phyloP scores from a whole-genome alignment of 2,888 invertebrate species.

The Trachelus tabidus region DNA sequence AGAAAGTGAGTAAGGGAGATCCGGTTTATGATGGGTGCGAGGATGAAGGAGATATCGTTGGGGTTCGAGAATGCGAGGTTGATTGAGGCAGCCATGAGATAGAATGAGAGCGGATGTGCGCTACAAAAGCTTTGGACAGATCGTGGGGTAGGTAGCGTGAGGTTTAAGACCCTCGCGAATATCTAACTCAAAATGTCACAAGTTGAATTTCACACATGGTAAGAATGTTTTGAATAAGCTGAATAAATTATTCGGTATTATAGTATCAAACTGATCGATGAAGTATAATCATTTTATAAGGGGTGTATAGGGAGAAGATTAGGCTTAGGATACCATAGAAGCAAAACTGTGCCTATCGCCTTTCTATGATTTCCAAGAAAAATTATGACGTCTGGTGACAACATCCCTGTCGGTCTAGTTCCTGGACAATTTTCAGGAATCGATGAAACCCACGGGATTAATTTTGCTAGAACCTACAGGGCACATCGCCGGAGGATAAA shows the following conservation, averaged over 20 bases:
- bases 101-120: background rate
- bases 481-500: background rate
- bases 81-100: background rate
- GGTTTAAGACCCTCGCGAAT: background rate
- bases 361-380: background rate
- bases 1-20: constrained; percentile 22
- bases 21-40: background rate
- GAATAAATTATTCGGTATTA: background rate
- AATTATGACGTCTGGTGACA: background rate
- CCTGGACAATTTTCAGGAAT: background rate
- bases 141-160: background rate
- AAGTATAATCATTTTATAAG: background rate
- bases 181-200: background rate
- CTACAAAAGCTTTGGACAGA: background rate
- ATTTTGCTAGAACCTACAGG: background rate
- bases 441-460: background rate
- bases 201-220: background rate
- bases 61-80: constrained; percentile 16
- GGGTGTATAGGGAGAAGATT: background rate
- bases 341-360: background rate
- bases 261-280: background rate
- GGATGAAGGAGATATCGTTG: constrained; percentile 20
- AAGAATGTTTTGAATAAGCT: background rate
- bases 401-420: background rate
- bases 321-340: background rate